These are phyloP conservation scores for Dioctria rufipes DNA, from an alignment of 2,888 invertebrate genomes.

Conservation along the genomic window DNA sequence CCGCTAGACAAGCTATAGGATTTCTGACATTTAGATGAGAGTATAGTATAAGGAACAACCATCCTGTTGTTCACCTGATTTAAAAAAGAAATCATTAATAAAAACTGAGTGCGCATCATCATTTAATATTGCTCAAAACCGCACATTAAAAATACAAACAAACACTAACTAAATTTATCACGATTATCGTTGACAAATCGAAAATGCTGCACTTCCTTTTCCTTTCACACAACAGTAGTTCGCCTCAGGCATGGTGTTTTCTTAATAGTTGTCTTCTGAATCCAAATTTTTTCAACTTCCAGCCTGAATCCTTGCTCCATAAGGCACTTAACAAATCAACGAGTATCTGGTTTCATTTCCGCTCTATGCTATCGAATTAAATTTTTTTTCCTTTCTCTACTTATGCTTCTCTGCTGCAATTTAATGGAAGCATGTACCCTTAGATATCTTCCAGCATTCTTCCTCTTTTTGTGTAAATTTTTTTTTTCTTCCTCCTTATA, in stretches of 20 bases:
- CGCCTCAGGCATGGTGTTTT: background rate
- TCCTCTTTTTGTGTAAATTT: slow-evolving; percentile 48
- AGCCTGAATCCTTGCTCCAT: slow-evolving; percentile 22
- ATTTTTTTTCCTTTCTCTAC: slow-evolving; percentile 24
- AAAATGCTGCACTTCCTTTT: slow-evolving; percentile 9
- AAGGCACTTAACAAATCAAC: slow-evolving; percentile 53
- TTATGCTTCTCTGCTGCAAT: slow-evolving; percentile 17
- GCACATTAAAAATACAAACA: too few relatives aligned
- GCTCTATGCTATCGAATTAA: slow-evolving; percentile 51
- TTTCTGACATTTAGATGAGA: too few relatives aligned
- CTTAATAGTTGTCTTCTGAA: slow-evolving; percentile 10
- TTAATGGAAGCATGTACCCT: slow-evolving; percentile 33
- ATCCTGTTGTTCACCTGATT: too few relatives aligned
- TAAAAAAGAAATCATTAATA: too few relatives aligned
- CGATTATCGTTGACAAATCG: background rate
- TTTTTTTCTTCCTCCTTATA: slow-evolving; percentile 19
- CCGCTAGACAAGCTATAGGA: too few relatives aligned
- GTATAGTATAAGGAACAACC: too few relatives aligned
- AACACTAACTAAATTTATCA: too few relatives aligned
- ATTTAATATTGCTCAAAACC: too few relatives aligned
- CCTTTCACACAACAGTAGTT: background rate
- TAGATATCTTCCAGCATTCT: slow-evolving; percentile 39
- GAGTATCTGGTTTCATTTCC: slow-evolving; percentile 61
- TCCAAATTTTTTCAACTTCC: background rate
- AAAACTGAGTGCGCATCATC: too few relatives aligned